Percentiles rank a stretch among this genome's conserved stretches.
Conservation (phyloP, 2,113 vertebrate species). For the Paratilapia polleni region DNA sequence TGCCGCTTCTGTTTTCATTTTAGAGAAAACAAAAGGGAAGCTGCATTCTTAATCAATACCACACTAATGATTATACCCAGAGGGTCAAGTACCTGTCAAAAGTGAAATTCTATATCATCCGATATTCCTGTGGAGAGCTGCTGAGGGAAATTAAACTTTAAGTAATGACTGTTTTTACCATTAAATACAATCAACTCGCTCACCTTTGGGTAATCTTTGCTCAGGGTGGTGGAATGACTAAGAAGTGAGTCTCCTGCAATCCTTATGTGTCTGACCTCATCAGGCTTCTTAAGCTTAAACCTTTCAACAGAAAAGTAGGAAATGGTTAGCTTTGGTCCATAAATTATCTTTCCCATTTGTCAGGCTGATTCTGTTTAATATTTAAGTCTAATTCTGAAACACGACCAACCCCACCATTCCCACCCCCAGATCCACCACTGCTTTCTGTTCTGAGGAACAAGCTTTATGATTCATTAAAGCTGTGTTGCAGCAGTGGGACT, state of each 20-base stretch:
- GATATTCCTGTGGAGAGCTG: constrained; percentile 12
- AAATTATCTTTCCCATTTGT: constrained; percentile 31
- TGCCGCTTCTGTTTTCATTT: constrained; percentile 58
- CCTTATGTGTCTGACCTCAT: constrained; percentile 42
- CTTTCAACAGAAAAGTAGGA: constrained; percentile 24
- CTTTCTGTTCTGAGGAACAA: constrained; percentile 41
- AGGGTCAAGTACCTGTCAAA: constrained; percentile 51
- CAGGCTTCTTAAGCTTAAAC: constrained; percentile 32
- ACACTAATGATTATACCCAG: constrained; percentile 12
- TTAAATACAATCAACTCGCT: constrained; percentile 54
- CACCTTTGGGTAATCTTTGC: constrained; percentile 44
- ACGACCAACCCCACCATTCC: background rate
- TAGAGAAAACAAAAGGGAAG: constrained; percentile 42
- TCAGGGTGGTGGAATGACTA: constrained; percentile 42
- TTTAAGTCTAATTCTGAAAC: constrained; percentile 34
- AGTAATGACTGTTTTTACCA: constrained; percentile 44
- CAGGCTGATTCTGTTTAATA: constrained; percentile 2
- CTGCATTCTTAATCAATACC: constrained; percentile 3
- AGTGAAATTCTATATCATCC: constrained; percentile 36
- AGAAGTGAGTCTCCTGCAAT: constrained; percentile 16
- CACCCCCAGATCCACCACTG: background rate
- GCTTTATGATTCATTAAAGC: constrained; percentile 62
- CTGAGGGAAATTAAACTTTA: constrained; percentile 28
- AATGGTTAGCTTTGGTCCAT: background rate
- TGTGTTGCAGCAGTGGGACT: constrained; percentile 10